These are phyloP conservation scores for Takifugu rubripes DNA, from an alignment of 2,797 vertebrate species.

Conservation along the genomic window DNA sequence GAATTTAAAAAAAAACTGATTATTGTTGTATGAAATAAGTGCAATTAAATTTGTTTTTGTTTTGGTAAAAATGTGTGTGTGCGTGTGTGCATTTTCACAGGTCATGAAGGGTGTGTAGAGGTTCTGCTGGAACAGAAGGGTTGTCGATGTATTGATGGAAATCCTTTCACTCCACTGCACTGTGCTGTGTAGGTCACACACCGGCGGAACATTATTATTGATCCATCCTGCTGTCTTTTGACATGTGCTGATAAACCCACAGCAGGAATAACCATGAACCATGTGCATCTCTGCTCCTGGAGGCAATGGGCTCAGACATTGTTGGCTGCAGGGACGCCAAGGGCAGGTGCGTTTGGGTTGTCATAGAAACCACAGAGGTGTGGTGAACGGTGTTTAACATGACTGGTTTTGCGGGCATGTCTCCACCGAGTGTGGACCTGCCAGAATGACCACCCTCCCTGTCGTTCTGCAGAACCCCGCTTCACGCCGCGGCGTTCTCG, in stretches of 20 bases:
- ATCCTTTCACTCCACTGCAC: constrained; percentile 93
- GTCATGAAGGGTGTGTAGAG: constrained; percentile 94
- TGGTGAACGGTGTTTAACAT: background rate
- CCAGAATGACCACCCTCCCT: background rate
- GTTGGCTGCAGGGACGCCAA: constrained; percentile 86
- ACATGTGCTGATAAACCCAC: constrained; percentile 11
- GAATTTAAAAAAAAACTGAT: background rate
- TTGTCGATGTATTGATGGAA: constrained; percentile 85
- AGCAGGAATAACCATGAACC: constrained; percentile 92
- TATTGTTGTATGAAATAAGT: background rate
- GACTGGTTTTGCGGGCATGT: background rate
- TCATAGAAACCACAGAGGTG: background rate
- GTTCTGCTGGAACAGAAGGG: constrained; percentile 92
- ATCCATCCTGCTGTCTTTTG: too few relatives aligned
- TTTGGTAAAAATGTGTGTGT: constrained; percentile 1
- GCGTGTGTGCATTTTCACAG: constrained; percentile 63
- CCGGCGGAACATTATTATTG: background rate
- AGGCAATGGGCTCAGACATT: constrained; percentile 88
- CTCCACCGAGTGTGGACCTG: too few relatives aligned
- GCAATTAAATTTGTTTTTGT: background rate
- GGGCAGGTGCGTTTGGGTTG: constrained; percentile 76
- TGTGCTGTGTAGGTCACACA: constrained; percentile 90
- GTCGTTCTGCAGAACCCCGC: constrained; percentile 80
- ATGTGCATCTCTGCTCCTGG: constrained; percentile 88
- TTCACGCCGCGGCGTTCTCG: constrained; percentile 89